Conservation (phyloP, 2,797 vertebrate genomes). For the Sebastes cheni region DNA sequence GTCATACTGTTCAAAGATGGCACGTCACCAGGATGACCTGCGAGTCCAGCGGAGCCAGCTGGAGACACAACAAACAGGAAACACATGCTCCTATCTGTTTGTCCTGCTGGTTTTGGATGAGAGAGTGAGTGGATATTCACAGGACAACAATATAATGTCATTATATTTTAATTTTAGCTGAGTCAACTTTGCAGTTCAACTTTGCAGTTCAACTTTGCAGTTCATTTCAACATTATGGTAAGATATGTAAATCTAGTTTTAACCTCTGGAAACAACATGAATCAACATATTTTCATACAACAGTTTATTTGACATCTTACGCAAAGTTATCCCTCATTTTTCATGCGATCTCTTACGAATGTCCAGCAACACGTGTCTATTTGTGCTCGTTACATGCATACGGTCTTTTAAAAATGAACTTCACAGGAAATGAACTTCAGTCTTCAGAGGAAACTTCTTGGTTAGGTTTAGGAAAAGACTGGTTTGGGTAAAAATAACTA, state of each 20-base stretch:
- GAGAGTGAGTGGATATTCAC: neutral
- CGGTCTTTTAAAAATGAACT: neutral
- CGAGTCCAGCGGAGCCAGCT: neutral
- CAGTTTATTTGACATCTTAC: neutral
- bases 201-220: neutral
- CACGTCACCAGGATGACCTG: neutral
- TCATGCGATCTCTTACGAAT: neutral
- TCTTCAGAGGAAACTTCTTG: neutral
- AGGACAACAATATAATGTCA: neutral
- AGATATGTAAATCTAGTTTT: too few relatives aligned
- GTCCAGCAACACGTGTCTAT: neutral
- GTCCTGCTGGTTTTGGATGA: too few relatives aligned
- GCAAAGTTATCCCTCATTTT: neutral
- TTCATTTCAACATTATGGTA: neutral
- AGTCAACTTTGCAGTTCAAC: neutral
- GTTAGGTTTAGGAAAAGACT: neutral
- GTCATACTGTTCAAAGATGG: neutral
- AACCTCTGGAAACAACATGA: too few relatives aligned
- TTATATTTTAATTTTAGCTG: neutral
- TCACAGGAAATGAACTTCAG: neutral
- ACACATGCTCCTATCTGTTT: neutral
- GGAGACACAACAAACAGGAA: neutral
- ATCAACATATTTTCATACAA: neutral
- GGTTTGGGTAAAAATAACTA: neutral
- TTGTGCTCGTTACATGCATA: neutral